Base-by-base conservation (phyloP, 1,140 invertebrate genomes). In the Lucilia cuprina region DNA sequence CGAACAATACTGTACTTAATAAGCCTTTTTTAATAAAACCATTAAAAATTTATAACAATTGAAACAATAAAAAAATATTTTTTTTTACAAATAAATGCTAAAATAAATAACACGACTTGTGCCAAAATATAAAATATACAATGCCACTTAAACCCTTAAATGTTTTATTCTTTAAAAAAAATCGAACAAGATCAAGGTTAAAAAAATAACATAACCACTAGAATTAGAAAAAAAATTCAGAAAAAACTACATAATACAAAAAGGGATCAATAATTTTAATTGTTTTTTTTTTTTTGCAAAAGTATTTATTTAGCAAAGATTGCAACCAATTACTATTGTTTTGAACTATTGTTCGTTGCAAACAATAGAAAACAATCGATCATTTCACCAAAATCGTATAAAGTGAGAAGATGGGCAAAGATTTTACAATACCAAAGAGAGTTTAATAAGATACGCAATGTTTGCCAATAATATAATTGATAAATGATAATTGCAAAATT, bases 381-480 rank as follows among this genome's bases (percentile, higher is more conserved):
- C 65, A 70, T 70, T 70, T 10, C 10, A 21, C 19, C 55, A 10
- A 70, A 70, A 70, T 55, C 65, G 19, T 19, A 70, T 70, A 21
- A 70, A 70, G 17, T 70, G n/a, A 10, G n/a, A 70, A 70, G 21
- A 21, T 21, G 21, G 55, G 65, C 4, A 70, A 55, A 55, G 10
- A 55, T 14, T 21, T 21, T 25, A 19, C n/a, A 25, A 25, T 10
- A 5, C 65, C 10, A 70, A 21, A 70, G 65, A 19, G n/a, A 21
- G n/a, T 70, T 21, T 7, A 60, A 60, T 60, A 17, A 70, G 65
- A 10, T 70, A 70, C 21, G 65, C 65, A 12, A 55, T 70, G 65
- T 70, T 70, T 70, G 65, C 65, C 65, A 70, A 70, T 70, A 70
- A 70, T 70, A 17, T 55, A 55, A 55, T 55, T 55, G 50, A 55